These are phyloP conservation scores for Myotis pilosus DNA, from an alignment of 2,797 vertebrate species.

Conservation along the genomic window DNA sequence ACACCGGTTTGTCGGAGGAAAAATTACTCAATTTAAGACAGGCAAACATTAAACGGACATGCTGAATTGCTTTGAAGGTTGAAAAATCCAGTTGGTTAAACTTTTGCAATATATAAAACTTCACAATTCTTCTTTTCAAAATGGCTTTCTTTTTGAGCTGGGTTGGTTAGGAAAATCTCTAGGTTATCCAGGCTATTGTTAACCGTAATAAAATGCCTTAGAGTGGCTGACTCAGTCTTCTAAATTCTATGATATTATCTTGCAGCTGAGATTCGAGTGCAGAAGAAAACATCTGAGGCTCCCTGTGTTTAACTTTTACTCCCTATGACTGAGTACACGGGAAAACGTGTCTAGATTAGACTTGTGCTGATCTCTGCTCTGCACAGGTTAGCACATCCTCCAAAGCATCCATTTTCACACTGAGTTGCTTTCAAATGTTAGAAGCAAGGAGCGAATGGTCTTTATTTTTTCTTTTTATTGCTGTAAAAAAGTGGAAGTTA, in stretches of 20 bases:
- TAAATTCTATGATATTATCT: not conserved
- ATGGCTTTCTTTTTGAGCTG: not conserved
- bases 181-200: not conserved
- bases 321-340: not conserved
- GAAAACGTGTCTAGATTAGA: not conserved
- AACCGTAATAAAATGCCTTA: not conserved
- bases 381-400: not conserved
- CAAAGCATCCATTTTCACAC: not conserved
- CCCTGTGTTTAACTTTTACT: slow-evolving; percentile 27
- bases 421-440: not conserved
- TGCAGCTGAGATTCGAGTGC: not conserved
- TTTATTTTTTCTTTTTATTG: not conserved
- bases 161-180: slow-evolving; percentile 28
- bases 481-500: not conserved
- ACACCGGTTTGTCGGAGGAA: slow-evolving; percentile 42
- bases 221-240: slow-evolving; percentile 35
- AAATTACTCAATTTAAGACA: slow-evolving; percentile 46
- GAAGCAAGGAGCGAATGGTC: slow-evolving; percentile 53
- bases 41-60: slow-evolving; percentile 52
- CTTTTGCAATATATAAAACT: slow-evolving; percentile 61
- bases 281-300: not conserved
- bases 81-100: slow-evolving; percentile 49
- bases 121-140: slow-evolving; percentile 58
- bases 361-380: not conserved
- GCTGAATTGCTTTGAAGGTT: slow-evolving; percentile 48